A percentile compares a stretch with the other conserved stretches of the same genome.
These are phyloP conservation scores for Drosophila kanekoi DNA, from an alignment of 2,888 invertebrate genomes.

Conservation along the genomic window DNA sequence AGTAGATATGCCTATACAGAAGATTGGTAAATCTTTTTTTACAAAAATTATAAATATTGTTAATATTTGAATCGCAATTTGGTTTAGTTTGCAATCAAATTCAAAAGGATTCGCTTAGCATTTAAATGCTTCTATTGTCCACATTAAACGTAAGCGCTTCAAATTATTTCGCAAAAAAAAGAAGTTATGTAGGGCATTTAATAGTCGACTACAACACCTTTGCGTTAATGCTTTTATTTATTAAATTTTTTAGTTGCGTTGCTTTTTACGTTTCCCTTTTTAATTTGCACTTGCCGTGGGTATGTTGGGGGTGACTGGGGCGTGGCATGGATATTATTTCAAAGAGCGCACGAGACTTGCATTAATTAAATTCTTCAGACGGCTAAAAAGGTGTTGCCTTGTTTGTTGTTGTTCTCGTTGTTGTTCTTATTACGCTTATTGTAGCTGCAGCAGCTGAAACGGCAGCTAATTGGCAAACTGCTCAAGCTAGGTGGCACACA, in stretches of 20 bases:
- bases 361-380: slow-evolving; percentile 75
- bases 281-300: slow-evolving; percentile 48
- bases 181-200: slow-evolving; percentile 10
- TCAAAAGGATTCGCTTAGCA: too few relatives aligned
- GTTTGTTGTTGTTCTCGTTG: background rate
- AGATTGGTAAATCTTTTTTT: too few relatives aligned
- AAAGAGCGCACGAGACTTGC: slow-evolving; percentile 60
- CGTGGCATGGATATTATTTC: slow-evolving; percentile 41
- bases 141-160: too few relatives aligned
- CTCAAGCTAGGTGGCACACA: slow-evolving; percentile 35
- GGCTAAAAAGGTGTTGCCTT: slow-evolving; percentile 54
- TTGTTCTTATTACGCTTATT: slow-evolving; percentile 10
- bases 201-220: background rate
- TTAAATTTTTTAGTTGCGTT: slow-evolving; percentile 42
- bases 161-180: too few relatives aligned
- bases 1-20: too few relatives aligned
- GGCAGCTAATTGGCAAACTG: slow-evolving; percentile 61
- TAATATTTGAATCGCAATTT: too few relatives aligned
- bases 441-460: slow-evolving; percentile 24
- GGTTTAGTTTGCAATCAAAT: too few relatives aligned
- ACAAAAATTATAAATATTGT: too few relatives aligned
- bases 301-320: slow-evolving; percentile 1
- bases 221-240: slow-evolving; percentile 41
- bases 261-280: slow-evolving; percentile 38
- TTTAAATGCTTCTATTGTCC: too few relatives aligned